Evolutionary conservation across 2,113 vertebrate species (phyloP).

Genomic region (Heliornis fulica): DNA sequence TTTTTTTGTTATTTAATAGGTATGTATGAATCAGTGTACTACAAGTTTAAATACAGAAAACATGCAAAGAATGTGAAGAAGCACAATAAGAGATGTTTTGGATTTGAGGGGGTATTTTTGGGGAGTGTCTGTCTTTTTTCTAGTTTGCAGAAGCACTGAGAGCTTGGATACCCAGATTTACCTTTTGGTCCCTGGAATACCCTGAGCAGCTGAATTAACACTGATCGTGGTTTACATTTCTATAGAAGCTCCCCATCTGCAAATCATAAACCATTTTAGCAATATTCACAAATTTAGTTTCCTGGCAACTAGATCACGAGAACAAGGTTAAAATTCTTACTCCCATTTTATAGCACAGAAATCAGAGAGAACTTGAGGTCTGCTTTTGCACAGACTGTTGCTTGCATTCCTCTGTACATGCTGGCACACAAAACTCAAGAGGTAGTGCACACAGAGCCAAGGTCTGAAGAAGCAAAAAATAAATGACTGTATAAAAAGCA

Average conservation of each 20-base stretch:
- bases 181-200: not conserved
- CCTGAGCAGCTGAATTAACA: not conserved
- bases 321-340: slow-evolving; percentile 26
- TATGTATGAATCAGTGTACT: not conserved
- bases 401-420: not conserved
- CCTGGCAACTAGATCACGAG: not conserved
- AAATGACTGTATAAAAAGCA: not conserved
- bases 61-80: not conserved
- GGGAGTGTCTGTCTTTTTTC: too few species aligned
- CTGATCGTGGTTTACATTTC: not conserved
- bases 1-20: not conserved
- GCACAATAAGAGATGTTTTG: not conserved
- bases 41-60: not conserved
- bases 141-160: not conserved
- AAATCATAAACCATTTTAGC: slow-evolving; percentile 1
- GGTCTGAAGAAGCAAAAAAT: not conserved
- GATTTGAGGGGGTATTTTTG: not conserved
- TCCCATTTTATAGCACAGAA: slow-evolving; percentile 10
- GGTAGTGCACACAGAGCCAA: not conserved
- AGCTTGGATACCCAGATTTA: not conserved
- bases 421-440: not conserved
- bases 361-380: not conserved
- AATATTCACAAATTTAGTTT: not conserved
- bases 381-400: not conserved
- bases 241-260: slow-evolving; percentile 2